phyloP scores from a whole-genome alignment of 2,797 vertebrate species.

The Antrozous pallidus region DNA sequence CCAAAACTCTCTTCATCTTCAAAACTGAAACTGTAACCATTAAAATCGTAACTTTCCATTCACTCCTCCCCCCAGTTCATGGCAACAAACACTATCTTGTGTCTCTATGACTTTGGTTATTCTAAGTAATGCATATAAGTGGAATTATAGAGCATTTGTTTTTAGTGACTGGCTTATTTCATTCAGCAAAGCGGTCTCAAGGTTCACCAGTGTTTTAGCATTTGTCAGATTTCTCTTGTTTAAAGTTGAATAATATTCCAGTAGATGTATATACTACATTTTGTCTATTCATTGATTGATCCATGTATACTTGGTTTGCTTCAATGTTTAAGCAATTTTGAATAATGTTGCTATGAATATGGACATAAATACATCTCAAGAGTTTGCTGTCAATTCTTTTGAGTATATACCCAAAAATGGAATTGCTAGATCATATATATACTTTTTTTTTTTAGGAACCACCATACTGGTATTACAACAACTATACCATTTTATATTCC shows the following conservation, averaged over 20 bases:
- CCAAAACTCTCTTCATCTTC: background rate
- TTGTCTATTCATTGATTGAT: background rate
- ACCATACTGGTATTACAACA: background rate
- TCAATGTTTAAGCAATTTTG: background rate
- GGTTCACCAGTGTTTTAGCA: background rate
- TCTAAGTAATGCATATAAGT: background rate
- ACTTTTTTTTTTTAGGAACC: background rate
- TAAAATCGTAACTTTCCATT: background rate
- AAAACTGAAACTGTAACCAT: background rate
- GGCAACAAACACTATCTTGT: background rate
- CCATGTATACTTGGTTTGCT: background rate
- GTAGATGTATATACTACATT: background rate
- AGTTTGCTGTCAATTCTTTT: background rate
- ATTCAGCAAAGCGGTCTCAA: background rate
- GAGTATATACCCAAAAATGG: background rate
- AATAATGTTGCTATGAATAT: background rate
- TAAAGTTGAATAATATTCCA: background rate
- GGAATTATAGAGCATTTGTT: background rate
- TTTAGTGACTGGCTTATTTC: background rate
- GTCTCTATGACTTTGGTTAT: background rate
- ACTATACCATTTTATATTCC: background rate
- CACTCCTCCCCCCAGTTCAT: background rate
- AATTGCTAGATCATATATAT: background rate
- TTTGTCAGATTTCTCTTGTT: background rate
- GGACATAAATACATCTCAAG: background rate